Conservation (phyloP, 2,888 invertebrate genomes). For the Amiota communis region DNA sequence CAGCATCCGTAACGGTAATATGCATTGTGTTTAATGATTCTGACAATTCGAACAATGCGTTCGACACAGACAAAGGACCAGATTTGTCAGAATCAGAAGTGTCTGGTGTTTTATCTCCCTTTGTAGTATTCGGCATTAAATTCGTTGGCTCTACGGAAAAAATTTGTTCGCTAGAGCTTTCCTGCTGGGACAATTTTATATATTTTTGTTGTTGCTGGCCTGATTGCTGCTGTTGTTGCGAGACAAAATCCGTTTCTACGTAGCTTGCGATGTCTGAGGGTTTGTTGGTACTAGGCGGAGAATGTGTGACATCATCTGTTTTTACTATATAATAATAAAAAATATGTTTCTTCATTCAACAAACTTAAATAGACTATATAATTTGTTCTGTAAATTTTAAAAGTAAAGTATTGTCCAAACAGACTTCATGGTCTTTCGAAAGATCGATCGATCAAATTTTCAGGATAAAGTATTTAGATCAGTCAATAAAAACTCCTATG, state of each 20-base stretch:
- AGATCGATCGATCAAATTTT: too few relatives aligned
- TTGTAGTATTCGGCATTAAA: too few relatives aligned
- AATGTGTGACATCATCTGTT: conserved; percentile 46
- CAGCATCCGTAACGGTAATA: conserved; percentile 34
- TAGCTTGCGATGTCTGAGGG: conserved; percentile 33
- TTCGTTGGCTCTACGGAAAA: too few relatives aligned
- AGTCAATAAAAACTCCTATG: too few relatives aligned
- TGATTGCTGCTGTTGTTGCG: conserved; percentile 16
- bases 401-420: neutral
- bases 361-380: too few relatives aligned
- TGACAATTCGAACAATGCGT: neutral
- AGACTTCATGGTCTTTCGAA: too few relatives aligned
- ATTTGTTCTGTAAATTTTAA: neutral
- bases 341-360: too few relatives aligned
- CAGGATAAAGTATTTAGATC: too few relatives aligned
- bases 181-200: conserved; percentile 16
- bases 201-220: conserved; percentile 23
- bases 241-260: conserved; percentile 36
- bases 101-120: conserved; percentile 2
- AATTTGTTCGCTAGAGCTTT: neutral
- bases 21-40: conserved; percentile 40
- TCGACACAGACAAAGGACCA: neutral
- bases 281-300: conserved; percentile 30
- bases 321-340: conserved; percentile 36
- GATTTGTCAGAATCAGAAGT: neutral